Conservation (phyloP, 2,797 vertebrate species). For the Hylomyscus alleni region DNA sequence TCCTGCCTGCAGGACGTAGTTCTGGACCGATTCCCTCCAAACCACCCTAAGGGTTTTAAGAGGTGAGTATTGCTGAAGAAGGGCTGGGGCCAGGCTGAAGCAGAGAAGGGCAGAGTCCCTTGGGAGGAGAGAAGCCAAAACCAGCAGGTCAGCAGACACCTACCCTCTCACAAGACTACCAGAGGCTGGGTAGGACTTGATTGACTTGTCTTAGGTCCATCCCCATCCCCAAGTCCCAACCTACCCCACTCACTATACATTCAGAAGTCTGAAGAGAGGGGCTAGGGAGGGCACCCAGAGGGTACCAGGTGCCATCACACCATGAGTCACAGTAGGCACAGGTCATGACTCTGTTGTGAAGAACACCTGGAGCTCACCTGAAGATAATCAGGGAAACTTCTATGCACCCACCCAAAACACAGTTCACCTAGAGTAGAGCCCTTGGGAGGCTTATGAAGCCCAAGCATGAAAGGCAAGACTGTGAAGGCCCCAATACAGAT, state of each 20-base stretch:
- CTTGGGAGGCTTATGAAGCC: neutral
- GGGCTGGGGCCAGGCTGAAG: neutral
- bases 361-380: neutral
- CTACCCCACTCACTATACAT: slow-evolving; percentile 46
- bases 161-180: neutral
- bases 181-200: neutral
- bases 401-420: neutral
- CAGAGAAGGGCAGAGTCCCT: neutral
- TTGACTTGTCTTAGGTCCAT: neutral
- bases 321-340: neutral
- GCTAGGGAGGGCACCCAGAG: neutral
- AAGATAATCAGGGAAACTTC: neutral
- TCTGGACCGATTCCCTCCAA: neutral
- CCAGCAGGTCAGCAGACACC: neutral
- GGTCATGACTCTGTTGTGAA: neutral
- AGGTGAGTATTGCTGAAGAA: slow-evolving; percentile 20
- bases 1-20: neutral
- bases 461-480: neutral
- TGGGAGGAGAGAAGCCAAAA: neutral
- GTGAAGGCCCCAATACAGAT: neutral
- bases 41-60: neutral
- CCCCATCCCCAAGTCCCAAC: neutral
- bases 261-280: slow-evolving; percentile 59
- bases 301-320: neutral
- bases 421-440: neutral